Conservation (phyloP, 2,888 invertebrate species). For the Hipparchia semele region DNA sequence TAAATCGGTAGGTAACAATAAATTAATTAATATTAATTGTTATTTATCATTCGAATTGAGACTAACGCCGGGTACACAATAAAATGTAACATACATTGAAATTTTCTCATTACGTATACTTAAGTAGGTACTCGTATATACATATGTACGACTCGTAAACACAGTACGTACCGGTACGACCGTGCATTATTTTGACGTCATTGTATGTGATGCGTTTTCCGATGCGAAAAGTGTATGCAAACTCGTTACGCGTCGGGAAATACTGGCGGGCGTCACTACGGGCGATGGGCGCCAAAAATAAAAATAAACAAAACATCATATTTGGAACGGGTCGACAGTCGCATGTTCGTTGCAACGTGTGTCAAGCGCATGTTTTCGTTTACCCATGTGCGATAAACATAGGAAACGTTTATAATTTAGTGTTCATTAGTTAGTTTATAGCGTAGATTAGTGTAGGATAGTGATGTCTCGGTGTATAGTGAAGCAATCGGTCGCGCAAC, state of each 20-base stretch:
- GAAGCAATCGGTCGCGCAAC: slow-evolving; percentile 72
- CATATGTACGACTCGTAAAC: no score
- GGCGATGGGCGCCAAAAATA: slow-evolving; percentile 78
- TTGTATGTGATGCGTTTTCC: background rate
- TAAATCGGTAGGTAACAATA: slow-evolving; percentile 25
- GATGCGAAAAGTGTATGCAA: background rate
- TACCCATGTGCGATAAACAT: slow-evolving; percentile 40
- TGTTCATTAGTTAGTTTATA: slow-evolving; percentile 44
- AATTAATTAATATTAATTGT: background rate
- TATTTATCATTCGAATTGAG: background rate
- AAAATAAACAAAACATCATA: slow-evolving; percentile 81
- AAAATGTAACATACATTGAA: no score
- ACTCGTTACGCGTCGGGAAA: slow-evolving; percentile 42
- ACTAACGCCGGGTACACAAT: background rate
- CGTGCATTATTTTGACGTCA: background rate
- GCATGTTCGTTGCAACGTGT: slow-evolving; percentile 72
- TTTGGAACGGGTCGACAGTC: slow-evolving; percentile 79
- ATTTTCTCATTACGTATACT: no score
- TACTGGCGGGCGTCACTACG: slow-evolving; percentile 62
- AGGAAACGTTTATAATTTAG: slow-evolving; percentile 10
- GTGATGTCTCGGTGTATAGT: slow-evolving; percentile 77
- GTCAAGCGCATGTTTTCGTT: slow-evolving; percentile 51
- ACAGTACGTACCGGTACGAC: no score
- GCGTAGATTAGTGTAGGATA: slow-evolving; percentile 55
- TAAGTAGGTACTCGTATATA: no score